Conservation (phyloP, 2,888 invertebrate species). For the Caenorhabditis drosophilae region DNA sequence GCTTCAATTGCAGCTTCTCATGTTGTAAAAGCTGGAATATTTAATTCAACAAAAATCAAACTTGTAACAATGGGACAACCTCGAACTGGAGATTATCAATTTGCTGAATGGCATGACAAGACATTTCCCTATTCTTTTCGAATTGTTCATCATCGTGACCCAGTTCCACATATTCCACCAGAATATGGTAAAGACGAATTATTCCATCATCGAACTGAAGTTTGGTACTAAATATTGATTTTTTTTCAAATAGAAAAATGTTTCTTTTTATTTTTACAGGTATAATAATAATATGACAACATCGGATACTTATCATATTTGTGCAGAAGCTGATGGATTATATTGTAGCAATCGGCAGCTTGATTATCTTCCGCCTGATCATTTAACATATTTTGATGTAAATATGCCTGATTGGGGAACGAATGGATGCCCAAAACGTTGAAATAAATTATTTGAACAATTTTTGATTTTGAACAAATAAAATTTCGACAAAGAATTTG, state of each 20-base stretch:
- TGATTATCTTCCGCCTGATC: conserved; percentile 30
- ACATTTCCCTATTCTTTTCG: conserved; percentile 43
- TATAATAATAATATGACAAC: conserved; percentile 47
- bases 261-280: conserved; percentile 35
- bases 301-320: conserved; percentile 22
- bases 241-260: not conserved
- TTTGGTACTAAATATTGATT: conserved; percentile 26
- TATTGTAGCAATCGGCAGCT: conserved; percentile 42
- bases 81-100: conserved; percentile 44
- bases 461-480: too few relatives aligned
- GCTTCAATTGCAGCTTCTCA: conserved; percentile 47
- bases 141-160: conserved; percentile 41
- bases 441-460: too few relatives aligned
- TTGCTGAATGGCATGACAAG: conserved; percentile 41
- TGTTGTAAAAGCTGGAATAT: conserved; percentile 31
- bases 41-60: conserved; percentile 24
- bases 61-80: conserved; percentile 56
- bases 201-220: conserved; percentile 46
- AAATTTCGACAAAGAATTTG: too few relatives aligned
- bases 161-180: conserved; percentile 46
- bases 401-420: conserved; percentile 38
- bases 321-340: conserved; percentile 42
- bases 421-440: too few relatives aligned
- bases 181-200: conserved; percentile 35
- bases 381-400: conserved; percentile 43